Evolutionary conservation across 2,888 invertebrate species (phyloP).

Genomic region (Erebia aethiops): DNA sequence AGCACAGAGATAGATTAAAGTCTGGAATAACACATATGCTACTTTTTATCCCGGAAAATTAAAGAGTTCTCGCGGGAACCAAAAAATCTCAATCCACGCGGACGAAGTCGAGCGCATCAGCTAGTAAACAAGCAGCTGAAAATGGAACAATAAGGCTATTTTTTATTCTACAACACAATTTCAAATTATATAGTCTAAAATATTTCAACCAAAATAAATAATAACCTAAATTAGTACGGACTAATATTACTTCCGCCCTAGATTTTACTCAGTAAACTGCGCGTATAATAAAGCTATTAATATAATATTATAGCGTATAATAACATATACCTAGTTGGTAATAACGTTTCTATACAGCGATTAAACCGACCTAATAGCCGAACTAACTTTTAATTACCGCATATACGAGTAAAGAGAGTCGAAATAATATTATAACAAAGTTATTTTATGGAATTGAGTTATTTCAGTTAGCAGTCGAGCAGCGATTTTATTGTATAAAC

Average conservation of each 20-base stretch:
- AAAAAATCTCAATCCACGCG: too few species aligned
- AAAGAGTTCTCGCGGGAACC: too few species aligned
- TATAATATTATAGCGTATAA: constrained; percentile 12
- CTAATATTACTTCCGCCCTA: constrained; percentile 3
- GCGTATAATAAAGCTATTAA: constrained; percentile 14
- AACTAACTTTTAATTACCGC: constrained; percentile 22
- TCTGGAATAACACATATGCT: too few species aligned
- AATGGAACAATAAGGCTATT: too few species aligned
- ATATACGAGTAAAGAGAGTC: constrained; percentile 15
- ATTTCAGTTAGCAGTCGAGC: constrained; percentile 22
- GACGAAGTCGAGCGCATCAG: too few species aligned
- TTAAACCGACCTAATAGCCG: constrained; percentile 8
- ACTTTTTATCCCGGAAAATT: too few species aligned
- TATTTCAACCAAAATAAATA: not conserved
- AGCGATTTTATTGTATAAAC: constrained; percentile 14
- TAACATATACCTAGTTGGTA: constrained; percentile 8
- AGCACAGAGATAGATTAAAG: too few species aligned
- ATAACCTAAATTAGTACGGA: not conserved
- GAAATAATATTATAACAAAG: constrained; percentile 23
- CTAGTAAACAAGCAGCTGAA: too few species aligned
- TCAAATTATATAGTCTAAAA: too few species aligned
- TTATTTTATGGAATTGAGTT: constrained; percentile 26
- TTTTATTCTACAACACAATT: too few species aligned
- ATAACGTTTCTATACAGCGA: constrained; percentile 16
- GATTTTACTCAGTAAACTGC: not conserved